Evolutionary conservation across 1,140 invertebrate species (phyloP).

Genomic region (Coptotermes formosanus): DNA sequence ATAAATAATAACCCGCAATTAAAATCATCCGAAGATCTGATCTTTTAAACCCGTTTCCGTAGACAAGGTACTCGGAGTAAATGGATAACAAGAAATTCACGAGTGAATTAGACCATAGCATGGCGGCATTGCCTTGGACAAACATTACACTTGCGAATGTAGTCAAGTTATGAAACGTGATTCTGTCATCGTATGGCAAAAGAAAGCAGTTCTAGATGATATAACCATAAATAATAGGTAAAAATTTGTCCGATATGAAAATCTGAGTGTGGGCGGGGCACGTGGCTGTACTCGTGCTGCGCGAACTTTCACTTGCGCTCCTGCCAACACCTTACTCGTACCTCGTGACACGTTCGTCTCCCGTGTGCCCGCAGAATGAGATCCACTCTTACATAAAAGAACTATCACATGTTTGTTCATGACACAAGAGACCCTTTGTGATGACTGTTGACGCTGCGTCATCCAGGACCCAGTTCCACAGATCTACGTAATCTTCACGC

Average conservation of each 20-base stretch:
- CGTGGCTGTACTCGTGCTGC: background rate
- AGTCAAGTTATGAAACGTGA: constrained; percentile 6
- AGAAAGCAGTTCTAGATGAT: background rate
- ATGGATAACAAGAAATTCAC: background rate
- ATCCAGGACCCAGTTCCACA: too few relatives aligned
- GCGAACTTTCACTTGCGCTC: background rate
- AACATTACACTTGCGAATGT: background rate
- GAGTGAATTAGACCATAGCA: background rate
- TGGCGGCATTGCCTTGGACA: background rate
- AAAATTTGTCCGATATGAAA: background rate
- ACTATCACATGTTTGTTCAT: too few relatives aligned
- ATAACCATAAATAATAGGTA: background rate
- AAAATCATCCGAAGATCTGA: background rate
- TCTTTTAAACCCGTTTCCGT: background rate
- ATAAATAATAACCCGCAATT: background rate
- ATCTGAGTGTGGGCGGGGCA: background rate
- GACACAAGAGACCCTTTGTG: too few relatives aligned
- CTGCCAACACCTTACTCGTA: background rate
- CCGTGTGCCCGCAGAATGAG: too few relatives aligned
- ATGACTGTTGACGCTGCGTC: too few relatives aligned
- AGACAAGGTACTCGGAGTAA: background rate
- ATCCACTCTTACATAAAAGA: too few relatives aligned
- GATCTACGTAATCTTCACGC: too few relatives aligned
- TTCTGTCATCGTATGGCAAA: background rate
- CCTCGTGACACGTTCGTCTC: too few relatives aligned